Conservation (phyloP, 2,888 invertebrate genomes). For the Pecten maximus region DNA sequence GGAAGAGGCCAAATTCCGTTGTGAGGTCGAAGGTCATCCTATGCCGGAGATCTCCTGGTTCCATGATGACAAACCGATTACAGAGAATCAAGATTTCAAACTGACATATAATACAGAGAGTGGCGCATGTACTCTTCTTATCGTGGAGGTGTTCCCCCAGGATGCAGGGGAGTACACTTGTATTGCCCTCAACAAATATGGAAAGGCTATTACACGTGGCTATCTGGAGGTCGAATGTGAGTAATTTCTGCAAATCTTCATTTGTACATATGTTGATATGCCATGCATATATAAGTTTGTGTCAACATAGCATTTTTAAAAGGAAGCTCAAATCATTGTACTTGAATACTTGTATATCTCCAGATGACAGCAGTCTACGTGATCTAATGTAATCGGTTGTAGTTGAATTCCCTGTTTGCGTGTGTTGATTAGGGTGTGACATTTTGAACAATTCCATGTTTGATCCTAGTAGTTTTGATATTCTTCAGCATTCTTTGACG, state of each 20-base stretch:
- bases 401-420: neutral
- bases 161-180: constrained; percentile 99
- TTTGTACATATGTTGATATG: too few relatives aligned
- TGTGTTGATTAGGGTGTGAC: neutral
- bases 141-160: constrained; percentile 96
- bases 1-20: constrained; percentile 88
- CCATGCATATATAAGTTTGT: too few relatives aligned
- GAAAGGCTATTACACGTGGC: constrained; percentile 93
- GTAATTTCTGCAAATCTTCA: constrained; percentile 46
- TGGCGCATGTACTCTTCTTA: constrained; percentile 89
- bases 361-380: too few relatives aligned
- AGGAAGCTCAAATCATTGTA: too few relatives aligned
- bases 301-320: too few relatives aligned
- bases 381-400: too few relatives aligned
- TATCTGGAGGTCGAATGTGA: constrained; percentile 80
- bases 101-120: constrained; percentile 76
- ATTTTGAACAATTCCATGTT: neutral
- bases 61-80: constrained; percentile 88
- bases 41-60: constrained; percentile 89
- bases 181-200: constrained; percentile 95
- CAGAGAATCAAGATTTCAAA: constrained; percentile 78
- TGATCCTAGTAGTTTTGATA: neutral
- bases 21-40: constrained; percentile 76
- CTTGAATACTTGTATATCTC: too few relatives aligned
- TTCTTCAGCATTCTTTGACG: neutral